Evolutionary conservation across 2,797 vertebrate genomes (phyloP).

Genomic region (Vireo griseus): DNA sequence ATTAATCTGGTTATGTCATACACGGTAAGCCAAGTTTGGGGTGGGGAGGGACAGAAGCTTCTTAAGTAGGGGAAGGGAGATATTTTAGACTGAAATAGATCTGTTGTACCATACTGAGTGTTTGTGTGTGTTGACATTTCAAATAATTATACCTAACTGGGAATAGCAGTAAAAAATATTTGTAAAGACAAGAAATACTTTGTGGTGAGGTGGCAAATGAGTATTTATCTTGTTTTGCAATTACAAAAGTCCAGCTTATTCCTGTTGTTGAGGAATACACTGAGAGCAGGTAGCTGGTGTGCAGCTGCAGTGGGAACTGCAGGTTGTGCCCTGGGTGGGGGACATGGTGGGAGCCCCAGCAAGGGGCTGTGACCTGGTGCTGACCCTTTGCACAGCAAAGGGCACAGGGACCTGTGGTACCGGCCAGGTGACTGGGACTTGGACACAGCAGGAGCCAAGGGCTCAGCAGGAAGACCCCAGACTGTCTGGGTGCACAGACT

Average conservation of each 20-base stretch:
- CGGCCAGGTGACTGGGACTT: neutral
- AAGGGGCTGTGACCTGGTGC: neutral
- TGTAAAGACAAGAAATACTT: neutral
- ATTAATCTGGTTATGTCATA: slow-evolving; percentile 97
- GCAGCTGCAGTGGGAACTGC: neutral
- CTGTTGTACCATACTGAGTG: neutral
- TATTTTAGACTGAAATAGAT: neutral
- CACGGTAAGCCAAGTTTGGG: slow-evolving; percentile 78
- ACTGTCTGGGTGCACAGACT: neutral
- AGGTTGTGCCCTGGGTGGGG: neutral
- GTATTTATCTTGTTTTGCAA: neutral
- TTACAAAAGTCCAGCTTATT: neutral
- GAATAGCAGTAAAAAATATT: neutral
- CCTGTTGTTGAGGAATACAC: neutral
- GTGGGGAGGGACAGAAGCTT: neutral
- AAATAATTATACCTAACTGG: neutral
- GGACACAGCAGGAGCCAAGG: neutral
- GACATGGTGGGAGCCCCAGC: neutral
- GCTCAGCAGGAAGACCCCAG: neutral
- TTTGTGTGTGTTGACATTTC: neutral
- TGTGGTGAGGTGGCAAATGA: neutral
- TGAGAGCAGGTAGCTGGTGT: neutral
- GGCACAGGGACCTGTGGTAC: neutral
- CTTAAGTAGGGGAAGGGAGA: neutral
- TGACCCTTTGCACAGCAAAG: neutral